These are phyloP conservation scores for Pinna nobilis DNA, from an alignment of 1,140 invertebrate species.

Conservation along the genomic window DNA sequence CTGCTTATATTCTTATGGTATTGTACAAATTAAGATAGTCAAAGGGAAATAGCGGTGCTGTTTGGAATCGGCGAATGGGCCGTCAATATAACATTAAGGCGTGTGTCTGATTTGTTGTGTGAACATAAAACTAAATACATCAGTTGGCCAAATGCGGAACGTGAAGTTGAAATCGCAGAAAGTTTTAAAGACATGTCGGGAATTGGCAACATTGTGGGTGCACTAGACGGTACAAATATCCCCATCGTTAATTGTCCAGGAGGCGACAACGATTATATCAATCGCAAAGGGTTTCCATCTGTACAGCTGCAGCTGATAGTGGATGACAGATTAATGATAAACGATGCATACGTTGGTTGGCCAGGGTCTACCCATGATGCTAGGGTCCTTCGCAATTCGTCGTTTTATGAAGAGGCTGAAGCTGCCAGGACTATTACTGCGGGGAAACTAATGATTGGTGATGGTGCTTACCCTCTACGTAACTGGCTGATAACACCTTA, in stretches of 20 bases:
- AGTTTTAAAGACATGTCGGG: neutral
- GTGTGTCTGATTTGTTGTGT: neutral
- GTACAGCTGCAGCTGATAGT: slow-evolving; percentile 27
- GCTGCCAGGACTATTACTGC: neutral
- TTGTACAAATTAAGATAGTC: slow-evolving; percentile 14
- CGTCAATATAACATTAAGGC: neutral
- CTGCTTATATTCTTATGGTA: slow-evolving; percentile 19
- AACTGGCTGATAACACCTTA: slow-evolving; percentile 32
- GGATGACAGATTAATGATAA: slow-evolving; percentile 19
- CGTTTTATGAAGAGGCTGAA: slow-evolving; percentile 6
- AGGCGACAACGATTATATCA: slow-evolving; percentile 34
- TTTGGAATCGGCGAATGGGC: slow-evolving; percentile 21
- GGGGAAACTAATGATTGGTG: slow-evolving; percentile 11
- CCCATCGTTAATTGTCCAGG: slow-evolving; percentile 7
- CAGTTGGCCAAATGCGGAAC: slow-evolving; percentile 6
- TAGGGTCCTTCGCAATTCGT: slow-evolving; percentile 25
- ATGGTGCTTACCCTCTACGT: slow-evolving; percentile 26
- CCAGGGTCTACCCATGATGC: slow-evolving; percentile 33
- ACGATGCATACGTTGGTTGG: slow-evolving; percentile 23
- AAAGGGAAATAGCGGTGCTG: slow-evolving; percentile 15
- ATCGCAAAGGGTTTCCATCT: slow-evolving; percentile 28
- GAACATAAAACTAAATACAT: neutral
- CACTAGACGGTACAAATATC: slow-evolving; percentile 30
- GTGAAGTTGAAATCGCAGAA: slow-evolving; percentile 10
- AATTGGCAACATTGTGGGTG: slow-evolving; percentile 10